Conservation (phyloP, 2,797 vertebrate species). For the Coracias cyanogaster region DNA sequence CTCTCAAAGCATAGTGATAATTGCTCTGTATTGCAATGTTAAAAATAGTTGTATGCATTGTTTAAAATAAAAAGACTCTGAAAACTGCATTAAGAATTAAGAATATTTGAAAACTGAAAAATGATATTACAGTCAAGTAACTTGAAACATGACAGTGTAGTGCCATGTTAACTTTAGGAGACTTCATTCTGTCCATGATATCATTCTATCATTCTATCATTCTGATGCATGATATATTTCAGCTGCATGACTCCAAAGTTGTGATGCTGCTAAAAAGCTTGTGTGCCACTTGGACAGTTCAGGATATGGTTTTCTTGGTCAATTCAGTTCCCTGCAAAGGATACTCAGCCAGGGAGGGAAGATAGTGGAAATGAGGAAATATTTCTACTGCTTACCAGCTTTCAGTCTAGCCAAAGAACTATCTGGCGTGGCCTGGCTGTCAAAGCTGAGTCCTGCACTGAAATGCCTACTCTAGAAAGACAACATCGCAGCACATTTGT, state of each 20-base stretch:
- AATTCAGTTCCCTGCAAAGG: neutral
- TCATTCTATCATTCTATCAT: no score
- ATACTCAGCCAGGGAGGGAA: neutral
- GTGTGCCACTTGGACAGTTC: neutral
- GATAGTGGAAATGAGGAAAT: neutral
- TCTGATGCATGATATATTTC: neutral
- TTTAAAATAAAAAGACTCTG: neutral
- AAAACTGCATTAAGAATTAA: neutral
- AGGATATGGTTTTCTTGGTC: neutral
- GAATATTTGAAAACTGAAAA: neutral
- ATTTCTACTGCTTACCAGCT: neutral
- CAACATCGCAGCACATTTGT: neutral
- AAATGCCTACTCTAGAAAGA: neutral
- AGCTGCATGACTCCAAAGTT: neutral
- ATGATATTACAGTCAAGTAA: neutral
- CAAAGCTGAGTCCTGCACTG: neutral
- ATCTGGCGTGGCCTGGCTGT: neutral
- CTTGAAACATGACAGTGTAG: neutral
- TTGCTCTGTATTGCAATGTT: neutral
- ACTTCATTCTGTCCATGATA: neutral
- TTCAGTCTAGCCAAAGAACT: neutral
- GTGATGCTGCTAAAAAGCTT: neutral
- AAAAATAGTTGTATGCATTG: neutral
- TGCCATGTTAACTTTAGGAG: neutral
- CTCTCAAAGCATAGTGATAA: neutral